Percentiles rank a stretch among this genome's conserved stretches.
Conservation (phyloP, 2,113 vertebrate genomes). For the Sturnira hondurensis region DNA sequence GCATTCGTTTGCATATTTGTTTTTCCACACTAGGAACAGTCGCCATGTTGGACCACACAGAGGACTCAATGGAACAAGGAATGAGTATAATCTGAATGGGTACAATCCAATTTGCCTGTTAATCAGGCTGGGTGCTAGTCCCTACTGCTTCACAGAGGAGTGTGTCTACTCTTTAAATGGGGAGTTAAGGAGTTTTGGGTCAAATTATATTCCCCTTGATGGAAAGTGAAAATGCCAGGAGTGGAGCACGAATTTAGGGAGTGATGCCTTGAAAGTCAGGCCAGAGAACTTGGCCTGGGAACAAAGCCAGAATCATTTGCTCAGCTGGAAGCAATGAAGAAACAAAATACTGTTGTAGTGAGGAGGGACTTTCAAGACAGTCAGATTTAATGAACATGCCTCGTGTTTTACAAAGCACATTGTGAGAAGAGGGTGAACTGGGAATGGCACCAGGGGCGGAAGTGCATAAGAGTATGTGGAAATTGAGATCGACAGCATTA, state of each 20-base stretch:
- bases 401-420: background rate
- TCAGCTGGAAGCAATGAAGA: background rate
- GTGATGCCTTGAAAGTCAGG: background rate
- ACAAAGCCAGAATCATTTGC: background rate
- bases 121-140: too few relatives aligned
- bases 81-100: background rate
- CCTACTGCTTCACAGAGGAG: background rate
- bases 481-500: background rate
- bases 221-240: background rate
- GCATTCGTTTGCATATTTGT: background rate
- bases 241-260: background rate
- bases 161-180: background rate
- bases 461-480: background rate
- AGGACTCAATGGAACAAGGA: background rate
- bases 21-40: background rate
- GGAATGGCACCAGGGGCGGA: background rate
- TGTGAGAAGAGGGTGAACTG: background rate
- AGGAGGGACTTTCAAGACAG: background rate
- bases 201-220: background rate
- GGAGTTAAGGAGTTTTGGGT: background rate
- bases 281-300: background rate
- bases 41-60: background rate
- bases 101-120: background rate
- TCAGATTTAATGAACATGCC: background rate
- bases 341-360: background rate